Conservation (phyloP, 2,888 invertebrate genomes). For the Nowickia ferox region DNA sequence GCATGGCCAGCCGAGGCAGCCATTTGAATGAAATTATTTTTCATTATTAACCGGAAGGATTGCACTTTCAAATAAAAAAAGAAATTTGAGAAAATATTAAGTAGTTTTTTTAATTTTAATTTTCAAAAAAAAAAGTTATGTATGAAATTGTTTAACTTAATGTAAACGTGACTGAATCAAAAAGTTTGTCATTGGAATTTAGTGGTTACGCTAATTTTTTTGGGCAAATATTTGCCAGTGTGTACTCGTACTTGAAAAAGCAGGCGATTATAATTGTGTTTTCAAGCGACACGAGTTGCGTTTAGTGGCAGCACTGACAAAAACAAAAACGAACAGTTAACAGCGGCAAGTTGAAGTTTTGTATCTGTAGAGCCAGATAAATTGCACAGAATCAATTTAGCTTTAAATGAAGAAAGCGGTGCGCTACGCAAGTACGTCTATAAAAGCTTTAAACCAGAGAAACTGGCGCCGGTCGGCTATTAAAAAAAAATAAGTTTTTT, state of each 20-base stretch:
- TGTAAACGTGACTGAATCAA: too few species aligned
- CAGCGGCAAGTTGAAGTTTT: constrained; percentile 41
- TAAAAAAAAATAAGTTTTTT: constrained; percentile 28
- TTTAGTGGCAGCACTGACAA: constrained; percentile 20
- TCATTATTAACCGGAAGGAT: too few species aligned
- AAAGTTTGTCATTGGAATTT: too few species aligned
- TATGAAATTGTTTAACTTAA: too few species aligned
- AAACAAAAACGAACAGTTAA: constrained; percentile 27
- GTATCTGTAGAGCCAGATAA: constrained; percentile 60
- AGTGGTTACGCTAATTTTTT: too few species aligned
- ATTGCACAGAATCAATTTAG: constrained; percentile 64
- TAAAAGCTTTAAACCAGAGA: constrained; percentile 59
- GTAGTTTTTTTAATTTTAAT: too few species aligned
- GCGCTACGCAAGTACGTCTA: constrained; percentile 60
- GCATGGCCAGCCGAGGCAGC: too few species aligned
- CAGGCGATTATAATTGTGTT: neutral
- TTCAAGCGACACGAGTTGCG: neutral
- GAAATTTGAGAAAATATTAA: too few species aligned
- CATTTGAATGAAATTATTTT: too few species aligned
- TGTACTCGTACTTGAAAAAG: too few species aligned
- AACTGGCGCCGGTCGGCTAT: constrained; percentile 73
- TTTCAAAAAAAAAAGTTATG: too few species aligned
- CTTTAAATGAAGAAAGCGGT: constrained; percentile 65
- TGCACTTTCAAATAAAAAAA: too few species aligned
- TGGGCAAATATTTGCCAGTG: neutral